Conservation (phyloP, 2,113 vertebrate genomes). For the Synodontis membranacea region DNA sequence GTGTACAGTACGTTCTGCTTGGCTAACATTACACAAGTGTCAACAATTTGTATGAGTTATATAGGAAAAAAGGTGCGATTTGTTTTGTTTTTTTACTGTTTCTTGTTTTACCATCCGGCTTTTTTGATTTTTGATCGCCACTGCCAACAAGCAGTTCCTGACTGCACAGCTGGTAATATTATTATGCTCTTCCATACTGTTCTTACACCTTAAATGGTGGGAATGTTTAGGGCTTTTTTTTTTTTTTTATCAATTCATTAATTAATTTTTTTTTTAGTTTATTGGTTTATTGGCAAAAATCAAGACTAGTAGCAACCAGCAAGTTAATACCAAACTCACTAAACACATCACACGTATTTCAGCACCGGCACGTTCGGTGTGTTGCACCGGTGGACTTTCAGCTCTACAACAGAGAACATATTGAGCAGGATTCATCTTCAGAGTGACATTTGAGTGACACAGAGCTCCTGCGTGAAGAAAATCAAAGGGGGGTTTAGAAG, state of each 20-base stretch:
- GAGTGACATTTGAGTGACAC: conserved; percentile 14
- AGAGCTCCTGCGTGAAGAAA: conserved; percentile 4
- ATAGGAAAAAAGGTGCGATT: background rate
- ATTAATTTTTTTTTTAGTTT: background rate
- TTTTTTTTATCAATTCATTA: background rate
- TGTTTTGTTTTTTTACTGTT: background rate
- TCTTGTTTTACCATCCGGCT: background rate
- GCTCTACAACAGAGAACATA: background rate
- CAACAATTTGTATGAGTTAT: too few species aligned
- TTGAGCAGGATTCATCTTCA: background rate
- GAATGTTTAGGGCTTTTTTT: background rate
- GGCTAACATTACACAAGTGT: background rate
- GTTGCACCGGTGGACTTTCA: background rate
- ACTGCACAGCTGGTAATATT: background rate
- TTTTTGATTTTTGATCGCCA: background rate
- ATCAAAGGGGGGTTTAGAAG: conserved; percentile 18
- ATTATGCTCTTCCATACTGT: background rate
- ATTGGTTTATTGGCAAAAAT: background rate
- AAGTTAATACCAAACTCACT: background rate
- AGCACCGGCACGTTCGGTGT: background rate
- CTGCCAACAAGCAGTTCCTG: background rate
- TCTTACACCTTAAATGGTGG: background rate
- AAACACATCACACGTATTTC: background rate
- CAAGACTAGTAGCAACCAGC: background rate
- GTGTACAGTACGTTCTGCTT: background rate